Base-by-base conservation (phyloP, 2,888 invertebrate genomes). In the Heliconius charithonia region DNA sequence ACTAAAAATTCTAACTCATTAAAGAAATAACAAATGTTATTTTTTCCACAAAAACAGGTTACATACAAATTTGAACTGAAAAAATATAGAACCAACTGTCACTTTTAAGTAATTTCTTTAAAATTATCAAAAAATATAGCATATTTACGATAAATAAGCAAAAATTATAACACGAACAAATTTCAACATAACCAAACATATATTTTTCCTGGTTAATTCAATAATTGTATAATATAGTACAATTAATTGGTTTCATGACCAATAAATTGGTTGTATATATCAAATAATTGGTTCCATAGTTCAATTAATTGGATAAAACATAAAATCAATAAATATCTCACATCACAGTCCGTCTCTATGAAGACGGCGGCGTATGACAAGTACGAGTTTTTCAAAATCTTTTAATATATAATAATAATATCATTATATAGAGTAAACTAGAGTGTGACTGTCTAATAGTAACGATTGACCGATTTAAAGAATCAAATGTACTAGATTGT, bases 301-400 rank as follows among this genome's bases (percentile, higher is more conserved):
- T 69, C 41, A 69, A 69, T 45, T 41, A 69, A 69, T 45, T 69
- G 41, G 25, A 63, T 63, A 63, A 25, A 63, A 63, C 63, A 67
- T 69, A 25, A 69, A 45, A 25, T 69, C 7, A 45, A 37, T 59
- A 59, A 16, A 59, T 37, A 72, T 72, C 72, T 72, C 72, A 72
- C 59, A 59, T 56, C 72, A 59, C 59, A 37, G 37, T 56, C 59
- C 72, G 72, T 72, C 72, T 72, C 72, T 59, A 32, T 16, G 72
- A 72, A 72, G 72, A 72, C 72, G 72, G 59, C 72, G 56, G 59
- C 72, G 72, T 72, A 72, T 72, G 72, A 72, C 56, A 59, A 56
- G 59, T 22, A 72, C 29, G 29, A 71, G 29, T 22, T 45, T 19
- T 41, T 16, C 12, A 69, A 41, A 59, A 59, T 59, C 59, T 59